These are phyloP conservation scores for Diadumene lineata DNA, from an alignment of 92 coral and sea anemone genomes.

Conservation along the genomic window DNA sequence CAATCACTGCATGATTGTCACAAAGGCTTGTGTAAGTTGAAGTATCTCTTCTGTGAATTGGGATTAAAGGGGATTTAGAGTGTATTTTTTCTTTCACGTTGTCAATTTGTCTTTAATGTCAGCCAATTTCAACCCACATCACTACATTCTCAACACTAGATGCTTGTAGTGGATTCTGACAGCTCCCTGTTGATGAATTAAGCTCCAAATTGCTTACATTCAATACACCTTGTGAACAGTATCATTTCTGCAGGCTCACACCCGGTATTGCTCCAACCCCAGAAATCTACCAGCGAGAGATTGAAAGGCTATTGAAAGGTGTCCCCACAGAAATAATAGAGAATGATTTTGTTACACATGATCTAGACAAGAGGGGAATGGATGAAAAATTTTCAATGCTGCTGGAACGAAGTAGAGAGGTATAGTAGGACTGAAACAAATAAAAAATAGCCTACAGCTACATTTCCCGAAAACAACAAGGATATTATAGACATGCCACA, in stretches of 20 bases:
- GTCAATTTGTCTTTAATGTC: too few relatives aligned
- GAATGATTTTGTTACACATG: constrained; percentile 54
- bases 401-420: constrained; percentile 28
- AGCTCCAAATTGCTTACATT: constrained; percentile 53
- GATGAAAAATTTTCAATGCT: constrained; percentile 18
- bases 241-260: constrained; percentile 50
- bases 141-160: constrained; percentile 39
- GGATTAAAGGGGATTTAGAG: too few relatives aligned
- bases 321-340: constrained; percentile 52
- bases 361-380: constrained; percentile 13
- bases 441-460: constrained; percentile 37
- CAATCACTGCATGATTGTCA: too few relatives aligned
- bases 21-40: too few relatives aligned
- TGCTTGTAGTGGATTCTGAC: constrained; percentile 51
- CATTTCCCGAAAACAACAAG: constrained; percentile 47
- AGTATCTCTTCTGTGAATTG: too few relatives aligned
- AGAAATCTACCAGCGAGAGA: constrained; percentile 60
- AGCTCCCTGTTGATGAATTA: constrained; percentile 38
- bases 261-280: constrained; percentile 42
- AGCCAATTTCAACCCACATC: too few relatives aligned
- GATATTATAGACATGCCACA: constrained; percentile 46
- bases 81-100: too few relatives aligned
- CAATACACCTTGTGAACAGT: constrained; percentile 54
- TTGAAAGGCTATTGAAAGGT: constrained; percentile 50
- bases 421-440: constrained; percentile 44